Conservation (phyloP, 2,797 vertebrate genomes). For the Anableps anableps region DNA sequence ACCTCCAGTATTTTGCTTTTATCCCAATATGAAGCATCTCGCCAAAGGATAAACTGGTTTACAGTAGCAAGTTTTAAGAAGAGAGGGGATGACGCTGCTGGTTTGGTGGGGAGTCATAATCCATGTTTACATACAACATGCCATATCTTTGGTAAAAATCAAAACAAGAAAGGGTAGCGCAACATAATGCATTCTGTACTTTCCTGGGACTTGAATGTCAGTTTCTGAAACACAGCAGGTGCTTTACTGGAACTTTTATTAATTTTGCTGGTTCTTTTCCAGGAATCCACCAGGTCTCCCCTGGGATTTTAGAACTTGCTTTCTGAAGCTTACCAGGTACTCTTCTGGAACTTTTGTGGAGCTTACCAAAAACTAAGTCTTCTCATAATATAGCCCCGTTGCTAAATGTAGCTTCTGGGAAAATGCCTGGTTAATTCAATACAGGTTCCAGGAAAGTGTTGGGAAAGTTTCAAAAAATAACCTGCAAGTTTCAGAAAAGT, state of each 20-base stretch:
- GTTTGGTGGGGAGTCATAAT: slow-evolving; percentile 55
- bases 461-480: not conserved
- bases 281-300: not conserved
- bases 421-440: not conserved
- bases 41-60: slow-evolving; percentile 36
- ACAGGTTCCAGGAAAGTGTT: not conserved
- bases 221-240: not conserved
- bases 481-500: not conserved
- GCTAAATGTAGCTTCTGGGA: not conserved
- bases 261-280: not conserved
- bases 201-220: not conserved
- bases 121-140: slow-evolving; percentile 42
- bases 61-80: slow-evolving; percentile 75
- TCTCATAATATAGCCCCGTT: not conserved
- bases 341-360: not conserved
- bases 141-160: slow-evolving; percentile 74
- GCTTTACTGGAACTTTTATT: not conserved
- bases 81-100: slow-evolving; percentile 50
- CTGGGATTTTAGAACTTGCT: not conserved
- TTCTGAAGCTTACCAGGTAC: not conserved
- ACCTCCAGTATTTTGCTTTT: slow-evolving; percentile 63
- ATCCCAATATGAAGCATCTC: slow-evolving; percentile 68
- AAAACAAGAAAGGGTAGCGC: slow-evolving; percentile 33
- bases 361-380: not conserved
- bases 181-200: not conserved